phyloP scores from a whole-genome alignment of 2,113 vertebrate species.

The Platysternon megacephalum region DNA sequence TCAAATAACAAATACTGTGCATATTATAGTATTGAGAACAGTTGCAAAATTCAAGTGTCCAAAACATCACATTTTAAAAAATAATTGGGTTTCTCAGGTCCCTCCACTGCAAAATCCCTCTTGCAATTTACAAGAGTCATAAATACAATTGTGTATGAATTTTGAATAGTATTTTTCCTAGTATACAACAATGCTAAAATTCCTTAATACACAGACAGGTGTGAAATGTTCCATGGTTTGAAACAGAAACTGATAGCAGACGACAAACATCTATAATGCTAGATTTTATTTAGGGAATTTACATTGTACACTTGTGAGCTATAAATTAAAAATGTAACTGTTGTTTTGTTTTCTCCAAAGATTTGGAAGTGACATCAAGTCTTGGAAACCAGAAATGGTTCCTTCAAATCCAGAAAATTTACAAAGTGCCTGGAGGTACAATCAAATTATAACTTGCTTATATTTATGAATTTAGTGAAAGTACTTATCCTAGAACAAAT shows the following conservation, averaged over 20 bases:
- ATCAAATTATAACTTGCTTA: background rate
- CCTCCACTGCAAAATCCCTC: background rate
- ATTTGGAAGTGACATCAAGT: slow-evolving; percentile 77
- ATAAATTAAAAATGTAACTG: slow-evolving; percentile 1
- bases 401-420: slow-evolving; percentile 76
- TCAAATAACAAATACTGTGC: background rate
- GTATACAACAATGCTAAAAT: background rate
- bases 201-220: background rate
- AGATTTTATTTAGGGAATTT: background rate
- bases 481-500: background rate
- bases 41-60: background rate
- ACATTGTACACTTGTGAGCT: background rate
- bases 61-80: background rate
- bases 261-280: background rate
- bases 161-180: slow-evolving; percentile 35
- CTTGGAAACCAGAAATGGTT: slow-evolving; percentile 78
- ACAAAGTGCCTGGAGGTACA: slow-evolving; percentile 82
- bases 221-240: background rate
- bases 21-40: background rate
- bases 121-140: background rate
- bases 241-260: background rate
- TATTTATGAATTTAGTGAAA: background rate
- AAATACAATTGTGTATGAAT: background rate
- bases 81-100: background rate
- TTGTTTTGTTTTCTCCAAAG: slow-evolving; percentile 57